These are phyloP conservation scores for Chelmon rostratus DNA, from an alignment of 2,797 vertebrate species.

Conservation along the genomic window DNA sequence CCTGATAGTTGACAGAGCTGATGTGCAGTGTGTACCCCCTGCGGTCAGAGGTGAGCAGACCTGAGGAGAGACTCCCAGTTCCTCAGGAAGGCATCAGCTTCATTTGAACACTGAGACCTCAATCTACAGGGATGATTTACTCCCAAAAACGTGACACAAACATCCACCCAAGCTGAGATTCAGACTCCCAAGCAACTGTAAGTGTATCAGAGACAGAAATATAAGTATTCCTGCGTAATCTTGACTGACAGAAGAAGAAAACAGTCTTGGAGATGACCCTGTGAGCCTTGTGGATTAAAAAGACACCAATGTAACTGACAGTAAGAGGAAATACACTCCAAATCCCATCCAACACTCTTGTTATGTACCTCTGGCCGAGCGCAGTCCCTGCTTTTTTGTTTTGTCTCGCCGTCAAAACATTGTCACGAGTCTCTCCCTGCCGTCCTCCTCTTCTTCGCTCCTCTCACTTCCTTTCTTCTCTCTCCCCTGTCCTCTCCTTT, in stretches of 20 bases:
- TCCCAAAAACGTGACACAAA: neutral
- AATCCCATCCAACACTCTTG: constrained; percentile 45
- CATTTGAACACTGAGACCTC: constrained; percentile 14
- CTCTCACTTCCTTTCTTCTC: constrained; percentile 37
- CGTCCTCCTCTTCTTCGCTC: constrained; percentile 26
- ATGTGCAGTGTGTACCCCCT: constrained; percentile 25
- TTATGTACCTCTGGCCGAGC: constrained; percentile 21
- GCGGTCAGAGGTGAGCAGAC: constrained; percentile 14
- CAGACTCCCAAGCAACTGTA: neutral
- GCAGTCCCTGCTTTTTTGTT: constrained; percentile 51
- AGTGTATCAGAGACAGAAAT: neutral
- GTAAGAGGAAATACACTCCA: constrained; percentile 31
- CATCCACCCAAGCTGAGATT: constrained; percentile 20
- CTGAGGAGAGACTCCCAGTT: constrained; percentile 26
- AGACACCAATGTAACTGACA: constrained; percentile 38
- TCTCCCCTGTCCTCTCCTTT: constrained; percentile 36
- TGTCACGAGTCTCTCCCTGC: constrained; percentile 68
- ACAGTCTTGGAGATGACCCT: constrained; percentile 12
- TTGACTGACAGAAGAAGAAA: constrained; percentile 45
- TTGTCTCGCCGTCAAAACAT: constrained; percentile 77
- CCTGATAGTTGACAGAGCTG: neutral
- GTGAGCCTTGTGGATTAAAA: constrained; percentile 13
- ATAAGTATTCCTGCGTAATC: constrained; percentile 12
- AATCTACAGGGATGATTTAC: constrained; percentile 30
- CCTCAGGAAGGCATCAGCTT: constrained; percentile 22